Percentiles rank a stretch among this genome's conserved stretches.
phyloP scores from a whole-genome alignment of 2,113 vertebrate genomes.

The Eidolon helvum region DNA sequence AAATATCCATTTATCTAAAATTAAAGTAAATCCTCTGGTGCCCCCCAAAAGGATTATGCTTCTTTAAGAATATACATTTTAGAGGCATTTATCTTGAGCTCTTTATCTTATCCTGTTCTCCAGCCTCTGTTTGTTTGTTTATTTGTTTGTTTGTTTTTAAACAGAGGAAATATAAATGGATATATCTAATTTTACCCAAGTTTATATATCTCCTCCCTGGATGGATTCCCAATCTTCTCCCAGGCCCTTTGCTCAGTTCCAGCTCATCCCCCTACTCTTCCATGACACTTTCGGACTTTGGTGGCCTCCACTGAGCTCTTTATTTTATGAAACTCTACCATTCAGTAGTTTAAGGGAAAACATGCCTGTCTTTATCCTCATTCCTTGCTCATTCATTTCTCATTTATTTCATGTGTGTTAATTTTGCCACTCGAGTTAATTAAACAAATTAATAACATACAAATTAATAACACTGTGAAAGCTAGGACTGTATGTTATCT shows the following conservation, averaged over 20 bases:
- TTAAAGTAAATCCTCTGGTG: background rate
- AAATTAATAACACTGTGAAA: background rate
- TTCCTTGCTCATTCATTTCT: background rate
- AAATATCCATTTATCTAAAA: background rate
- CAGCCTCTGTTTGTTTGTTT: background rate
- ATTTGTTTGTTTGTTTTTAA: background rate
- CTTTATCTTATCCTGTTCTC: background rate
- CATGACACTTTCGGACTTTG: no score
- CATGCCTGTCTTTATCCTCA: no score
- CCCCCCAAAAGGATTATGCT: background rate
- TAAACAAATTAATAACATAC: background rate
- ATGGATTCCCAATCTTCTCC: rapidly evolving
- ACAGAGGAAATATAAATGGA: background rate
- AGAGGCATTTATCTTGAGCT: background rate
- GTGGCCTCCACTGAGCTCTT: background rate
- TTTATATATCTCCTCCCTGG: background rate
- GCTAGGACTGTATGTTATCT: background rate
- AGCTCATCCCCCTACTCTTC: background rate
- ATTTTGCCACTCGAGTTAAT: background rate
- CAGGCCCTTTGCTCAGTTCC: background rate
- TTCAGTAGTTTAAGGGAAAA: background rate
- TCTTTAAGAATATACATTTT: background rate
- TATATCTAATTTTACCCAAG: background rate
- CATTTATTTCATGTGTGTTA: background rate
- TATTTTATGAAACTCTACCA: background rate